These are phyloP conservation scores for Lasioglossum albipes DNA, from an alignment of 1,140 invertebrate genomes.

Conservation along the genomic window DNA sequence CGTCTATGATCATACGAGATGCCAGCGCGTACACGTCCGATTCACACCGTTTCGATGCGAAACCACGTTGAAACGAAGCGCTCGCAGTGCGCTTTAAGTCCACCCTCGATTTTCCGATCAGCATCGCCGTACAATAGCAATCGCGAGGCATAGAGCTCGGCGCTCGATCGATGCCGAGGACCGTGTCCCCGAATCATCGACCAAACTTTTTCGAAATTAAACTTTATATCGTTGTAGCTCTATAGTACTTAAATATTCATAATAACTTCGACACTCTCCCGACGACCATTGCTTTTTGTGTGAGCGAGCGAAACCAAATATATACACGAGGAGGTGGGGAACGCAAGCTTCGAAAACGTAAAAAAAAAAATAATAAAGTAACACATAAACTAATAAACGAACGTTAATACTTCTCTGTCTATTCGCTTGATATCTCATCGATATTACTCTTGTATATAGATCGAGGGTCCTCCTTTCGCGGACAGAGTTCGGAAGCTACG, in stretches of 20 bases:
- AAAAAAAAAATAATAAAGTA: not conserved
- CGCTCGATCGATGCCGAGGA: not conserved
- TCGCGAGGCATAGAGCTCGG: slow-evolving; percentile 3
- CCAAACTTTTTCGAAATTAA: slow-evolving; percentile 42
- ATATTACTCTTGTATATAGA: slow-evolving; percentile 51
- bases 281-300: slow-evolving; percentile 51
- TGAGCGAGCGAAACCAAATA: slow-evolving; percentile 20
- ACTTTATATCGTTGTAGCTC: slow-evolving; percentile 46
- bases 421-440: slow-evolving; percentile 48
- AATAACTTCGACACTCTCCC: slow-evolving; percentile 51
- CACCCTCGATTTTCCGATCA: slow-evolving; percentile 7
- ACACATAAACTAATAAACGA: not conserved
- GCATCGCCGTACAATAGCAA: not conserved
- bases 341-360: slow-evolving; percentile 28
- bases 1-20: not conserved
- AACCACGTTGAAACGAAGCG: not conserved
- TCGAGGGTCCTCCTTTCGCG: slow-evolving; percentile 30
- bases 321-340: slow-evolving; percentile 11
- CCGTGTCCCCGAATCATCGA: slow-evolving; percentile 38
- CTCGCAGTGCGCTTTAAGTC: not conserved
- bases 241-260: slow-evolving; percentile 49
- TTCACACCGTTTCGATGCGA: no score
- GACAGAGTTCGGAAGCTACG: slow-evolving; percentile 2
- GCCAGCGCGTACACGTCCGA: no score
- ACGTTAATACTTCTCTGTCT: slow-evolving; percentile 50